phyloP scores from a whole-genome alignment of 1,140 invertebrate genomes.

The Frieseomelitta varia region DNA sequence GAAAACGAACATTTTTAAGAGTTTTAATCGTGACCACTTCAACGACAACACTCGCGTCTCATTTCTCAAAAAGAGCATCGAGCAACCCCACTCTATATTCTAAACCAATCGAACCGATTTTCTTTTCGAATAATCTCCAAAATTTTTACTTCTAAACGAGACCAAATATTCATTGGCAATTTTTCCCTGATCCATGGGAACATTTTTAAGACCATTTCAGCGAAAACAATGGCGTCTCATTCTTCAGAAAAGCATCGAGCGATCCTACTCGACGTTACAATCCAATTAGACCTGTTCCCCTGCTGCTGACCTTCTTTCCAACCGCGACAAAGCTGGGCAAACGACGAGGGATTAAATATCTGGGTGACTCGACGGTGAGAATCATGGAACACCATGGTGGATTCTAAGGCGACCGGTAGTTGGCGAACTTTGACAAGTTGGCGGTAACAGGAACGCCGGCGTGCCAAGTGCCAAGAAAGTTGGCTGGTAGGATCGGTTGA shows the following conservation, averaged over 20 bases:
- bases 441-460: constrained; percentile 59
- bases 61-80: too few relatives aligned
- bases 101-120: too few relatives aligned
- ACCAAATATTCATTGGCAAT: too few relatives aligned
- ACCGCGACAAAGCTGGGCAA: constrained; percentile 13
- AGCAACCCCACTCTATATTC: too few relatives aligned
- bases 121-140: too few relatives aligned
- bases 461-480: constrained; percentile 66
- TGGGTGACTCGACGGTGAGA: constrained; percentile 37
- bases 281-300: neutral
- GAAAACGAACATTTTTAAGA: too few relatives aligned
- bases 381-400: constrained; percentile 50
- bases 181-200: too few relatives aligned
- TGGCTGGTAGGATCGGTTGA: constrained; percentile 64
- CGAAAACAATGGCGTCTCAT: too few relatives aligned
- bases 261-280: neutral
- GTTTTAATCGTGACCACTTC: too few relatives aligned
- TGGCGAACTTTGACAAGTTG: constrained; percentile 66
- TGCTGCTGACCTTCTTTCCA: neutral
- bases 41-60: too few relatives aligned
- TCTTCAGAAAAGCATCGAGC: neutral
- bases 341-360: constrained; percentile 63
- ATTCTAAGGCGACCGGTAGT: constrained; percentile 54
- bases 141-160: too few relatives aligned
- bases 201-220: too few relatives aligned